These are phyloP conservation scores for Oxyteleia sp. DNA, from an alignment of 2,888 invertebrate genomes.

Conservation along the genomic window DNA sequence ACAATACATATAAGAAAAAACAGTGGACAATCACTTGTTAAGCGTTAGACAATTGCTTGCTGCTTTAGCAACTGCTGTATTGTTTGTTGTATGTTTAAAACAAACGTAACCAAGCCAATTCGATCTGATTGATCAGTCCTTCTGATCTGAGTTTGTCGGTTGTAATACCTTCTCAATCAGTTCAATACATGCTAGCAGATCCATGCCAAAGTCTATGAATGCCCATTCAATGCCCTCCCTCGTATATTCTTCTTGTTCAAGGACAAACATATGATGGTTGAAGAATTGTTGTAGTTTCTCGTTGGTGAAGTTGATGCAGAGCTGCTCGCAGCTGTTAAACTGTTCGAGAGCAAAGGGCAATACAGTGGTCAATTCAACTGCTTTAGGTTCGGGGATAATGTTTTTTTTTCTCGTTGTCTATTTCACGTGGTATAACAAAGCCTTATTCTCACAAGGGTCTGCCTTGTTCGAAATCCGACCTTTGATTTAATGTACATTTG, in stretches of 20 bases:
- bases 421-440: conserved; percentile 43
- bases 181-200: conserved; percentile 99
- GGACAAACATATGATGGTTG: conserved; percentile 99
- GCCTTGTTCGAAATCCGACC: conserved; percentile 59
- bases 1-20: conserved; percentile 70
- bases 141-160: conserved; percentile 62
- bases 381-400: conserved; percentile 65
- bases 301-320: conserved; percentile 99
- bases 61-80: conserved; percentile 42
- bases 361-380: conserved; percentile 80
- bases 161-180: conserved; percentile 94
- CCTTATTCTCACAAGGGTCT: conserved; percentile 72
- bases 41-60: conserved; percentile 67
- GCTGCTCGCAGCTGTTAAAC: conserved; percentile 98
- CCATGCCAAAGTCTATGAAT: conserved; percentile 99
- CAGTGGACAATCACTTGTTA: conserved; percentile 78
- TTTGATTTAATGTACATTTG: conserved; percentile 28
- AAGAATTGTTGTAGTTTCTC: conserved; percentile 99
- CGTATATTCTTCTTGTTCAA: conserved; percentile 99
- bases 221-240: conserved; percentile 99
- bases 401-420: conserved; percentile 48
- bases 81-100: conserved; percentile 27
- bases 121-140: conserved; percentile 68
- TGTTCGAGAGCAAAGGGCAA: conserved; percentile 85
- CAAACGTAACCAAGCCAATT: conserved; percentile 49